A percentile compares a stretch with the other conserved stretches of the same genome.
Conservation (phyloP, 2,888 invertebrate species). For the Cloeon dipterum region DNA sequence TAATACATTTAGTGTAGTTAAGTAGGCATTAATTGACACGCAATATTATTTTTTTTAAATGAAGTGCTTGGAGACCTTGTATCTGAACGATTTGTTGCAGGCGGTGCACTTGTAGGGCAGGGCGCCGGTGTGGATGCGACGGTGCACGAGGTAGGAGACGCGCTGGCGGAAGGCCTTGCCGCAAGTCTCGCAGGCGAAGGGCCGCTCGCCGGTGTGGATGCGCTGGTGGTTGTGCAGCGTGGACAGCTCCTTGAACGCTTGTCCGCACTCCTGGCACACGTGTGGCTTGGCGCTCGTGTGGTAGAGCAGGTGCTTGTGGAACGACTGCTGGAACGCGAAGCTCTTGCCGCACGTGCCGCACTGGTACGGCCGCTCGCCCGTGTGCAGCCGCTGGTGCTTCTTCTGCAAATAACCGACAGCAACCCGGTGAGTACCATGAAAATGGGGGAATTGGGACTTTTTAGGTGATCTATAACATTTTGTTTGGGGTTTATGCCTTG, state of each 20-base stretch:
- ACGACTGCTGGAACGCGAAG: constrained; percentile 76
- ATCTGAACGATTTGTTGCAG: constrained; percentile 60
- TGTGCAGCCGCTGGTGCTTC: constrained; percentile 69
- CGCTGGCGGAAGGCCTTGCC: constrained; percentile 77
- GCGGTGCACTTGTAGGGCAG: constrained; percentile 69
- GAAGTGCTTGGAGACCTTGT: too few relatives aligned
- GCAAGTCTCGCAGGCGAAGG: constrained; percentile 69
- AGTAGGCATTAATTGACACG: too few relatives aligned
- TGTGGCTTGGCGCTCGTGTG: constrained; percentile 71
- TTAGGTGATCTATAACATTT: too few relatives aligned
- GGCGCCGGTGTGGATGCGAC: constrained; percentile 60
- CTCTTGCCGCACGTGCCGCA: constrained; percentile 62
- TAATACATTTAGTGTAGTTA: too few relatives aligned
- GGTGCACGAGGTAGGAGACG: constrained; percentile 65
- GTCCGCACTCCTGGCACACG: constrained; percentile 48
- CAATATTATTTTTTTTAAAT: too few relatives aligned
- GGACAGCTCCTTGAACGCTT: constrained; percentile 67
- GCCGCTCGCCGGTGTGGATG: constrained; percentile 65
- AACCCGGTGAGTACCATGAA: too few relatives aligned
- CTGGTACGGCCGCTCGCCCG: constrained; percentile 71
- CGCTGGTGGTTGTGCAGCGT: constrained; percentile 70
- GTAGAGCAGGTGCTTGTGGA: constrained; percentile 69
- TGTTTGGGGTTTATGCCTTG: too few relatives aligned
- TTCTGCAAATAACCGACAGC: too few relatives aligned
- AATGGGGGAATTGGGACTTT: too few relatives aligned